Conservation (phyloP, 1,140 invertebrate genomes). For the Lethocerus indicus region DNA sequence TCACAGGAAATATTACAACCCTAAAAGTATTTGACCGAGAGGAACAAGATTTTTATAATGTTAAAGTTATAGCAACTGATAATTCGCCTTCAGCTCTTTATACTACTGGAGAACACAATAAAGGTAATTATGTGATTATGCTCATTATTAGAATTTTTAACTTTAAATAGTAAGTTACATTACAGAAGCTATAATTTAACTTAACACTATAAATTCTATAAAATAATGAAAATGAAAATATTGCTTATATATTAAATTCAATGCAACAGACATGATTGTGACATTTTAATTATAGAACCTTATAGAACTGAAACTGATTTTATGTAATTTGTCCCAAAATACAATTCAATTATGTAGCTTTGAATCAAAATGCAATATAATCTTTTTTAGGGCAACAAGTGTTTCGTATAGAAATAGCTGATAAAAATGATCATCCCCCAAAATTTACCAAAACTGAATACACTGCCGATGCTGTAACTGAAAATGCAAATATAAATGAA, state of each 20-base stretch:
- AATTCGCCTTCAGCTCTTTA: slow-evolving; percentile 65
- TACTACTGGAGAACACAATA: slow-evolving; percentile 44
- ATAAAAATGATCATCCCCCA: slow-evolving; percentile 80
- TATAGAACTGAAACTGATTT: not conserved
- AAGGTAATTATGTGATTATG: slow-evolving; percentile 22
- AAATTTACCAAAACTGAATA: slow-evolving; percentile 57
- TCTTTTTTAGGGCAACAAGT: slow-evolving; percentile 38
- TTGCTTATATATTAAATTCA: not conserved
- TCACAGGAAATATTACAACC: slow-evolving; percentile 74
- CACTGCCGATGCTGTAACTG: slow-evolving; percentile 54
- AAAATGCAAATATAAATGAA: slow-evolving; percentile 63
- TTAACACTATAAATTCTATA: not conserved
- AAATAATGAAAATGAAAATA: not conserved
- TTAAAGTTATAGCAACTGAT: slow-evolving; percentile 70
- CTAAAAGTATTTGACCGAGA: slow-evolving; percentile 63
- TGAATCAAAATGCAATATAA: no score
- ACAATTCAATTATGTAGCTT: not conserved
- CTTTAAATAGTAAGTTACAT: not conserved
- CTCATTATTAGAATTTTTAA: not conserved
- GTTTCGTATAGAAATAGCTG: slow-evolving; percentile 73
- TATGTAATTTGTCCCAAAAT: not conserved
- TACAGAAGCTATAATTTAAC: no score
- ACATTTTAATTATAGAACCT: not conserved
- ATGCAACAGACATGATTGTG: not conserved
- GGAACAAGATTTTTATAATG: slow-evolving; percentile 54